phyloP scores from a whole-genome alignment of 2,888 invertebrate species.

The Serrognathus titanus region DNA sequence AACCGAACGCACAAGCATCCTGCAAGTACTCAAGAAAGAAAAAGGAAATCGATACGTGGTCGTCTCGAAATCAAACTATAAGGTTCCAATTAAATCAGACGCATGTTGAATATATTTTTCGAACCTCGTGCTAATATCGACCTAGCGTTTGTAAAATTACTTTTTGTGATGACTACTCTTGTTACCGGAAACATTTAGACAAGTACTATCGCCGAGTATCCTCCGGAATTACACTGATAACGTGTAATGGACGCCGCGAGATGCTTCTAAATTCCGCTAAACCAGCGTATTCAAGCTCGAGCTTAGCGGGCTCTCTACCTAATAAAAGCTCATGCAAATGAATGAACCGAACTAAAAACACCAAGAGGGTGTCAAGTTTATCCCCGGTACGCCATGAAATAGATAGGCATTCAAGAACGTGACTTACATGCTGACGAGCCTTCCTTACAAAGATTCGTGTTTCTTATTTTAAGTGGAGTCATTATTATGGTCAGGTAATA shows the following conservation, averaged over 20 bases:
- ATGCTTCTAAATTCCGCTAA: conserved; percentile 44
- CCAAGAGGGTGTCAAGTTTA: conserved; percentile 34
- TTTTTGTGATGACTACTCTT: conserved; percentile 39
- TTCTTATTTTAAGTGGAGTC: background rate
- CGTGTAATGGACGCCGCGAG: conserved; percentile 44
- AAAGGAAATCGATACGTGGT: too few species aligned
- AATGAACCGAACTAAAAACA: conserved; percentile 36
- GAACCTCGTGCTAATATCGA: conserved; percentile 20
- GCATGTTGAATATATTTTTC: background rate
- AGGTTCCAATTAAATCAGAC: too few species aligned
- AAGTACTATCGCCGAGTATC: conserved; percentile 35
- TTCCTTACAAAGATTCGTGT: background rate
- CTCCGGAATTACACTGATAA: conserved; percentile 44
- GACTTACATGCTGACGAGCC: conserved; percentile 22
- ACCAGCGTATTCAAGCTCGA: conserved; percentile 37
- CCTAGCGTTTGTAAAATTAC: conserved; percentile 31
- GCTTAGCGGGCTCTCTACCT: conserved; percentile 32
- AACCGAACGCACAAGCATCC: too few species aligned
- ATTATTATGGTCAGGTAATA: background rate
- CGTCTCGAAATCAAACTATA: too few species aligned
- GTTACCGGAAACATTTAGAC: conserved; percentile 41
- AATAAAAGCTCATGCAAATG: conserved; percentile 47
- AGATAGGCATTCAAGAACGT: conserved; percentile 26
- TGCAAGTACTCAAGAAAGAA: too few species aligned
- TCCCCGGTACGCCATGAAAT: conserved; percentile 25